Evolutionary conservation across 2,113 vertebrate species (phyloP).

Genomic region (Polypterus senegalus): DNA sequence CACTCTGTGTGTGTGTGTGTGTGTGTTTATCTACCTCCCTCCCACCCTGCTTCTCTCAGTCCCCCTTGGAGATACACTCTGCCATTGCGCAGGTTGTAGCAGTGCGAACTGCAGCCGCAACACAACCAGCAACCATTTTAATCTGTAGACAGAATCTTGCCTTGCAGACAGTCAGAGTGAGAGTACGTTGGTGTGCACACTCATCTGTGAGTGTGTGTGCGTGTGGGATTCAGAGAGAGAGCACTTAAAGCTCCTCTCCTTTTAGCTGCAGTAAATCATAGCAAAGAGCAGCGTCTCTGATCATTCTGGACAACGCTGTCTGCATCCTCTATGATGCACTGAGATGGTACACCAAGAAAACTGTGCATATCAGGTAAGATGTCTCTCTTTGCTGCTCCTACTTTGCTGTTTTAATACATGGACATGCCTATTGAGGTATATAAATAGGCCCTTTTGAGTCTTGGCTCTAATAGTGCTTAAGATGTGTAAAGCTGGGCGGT

Average conservation of each 20-base stretch:
- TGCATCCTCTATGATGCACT: constrained; percentile 65
- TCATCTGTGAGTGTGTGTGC: too few species aligned
- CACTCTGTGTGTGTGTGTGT: constrained; percentile 24
- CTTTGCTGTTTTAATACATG: constrained; percentile 8
- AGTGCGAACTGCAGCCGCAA: constrained; percentile 22
- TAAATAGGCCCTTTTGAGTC: constrained; percentile 22
- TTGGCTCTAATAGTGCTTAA: neutral
- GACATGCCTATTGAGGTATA: constrained; percentile 12
- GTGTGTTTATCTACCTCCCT: constrained; percentile 9
- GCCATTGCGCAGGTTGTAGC: constrained; percentile 46
- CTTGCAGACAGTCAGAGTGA: constrained; percentile 4
- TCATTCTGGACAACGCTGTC: constrained; percentile 26
- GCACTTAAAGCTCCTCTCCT: constrained; percentile 23
- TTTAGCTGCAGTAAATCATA: constrained; percentile 27
- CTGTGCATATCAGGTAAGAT: constrained; percentile 78
- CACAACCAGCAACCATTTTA: constrained; percentile 41
- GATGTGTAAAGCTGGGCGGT: too few species aligned
- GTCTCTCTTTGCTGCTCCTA: neutral
- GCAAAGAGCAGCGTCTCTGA: constrained; percentile 32
- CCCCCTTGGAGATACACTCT: constrained; percentile 30
- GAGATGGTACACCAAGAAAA: constrained; percentile 93
- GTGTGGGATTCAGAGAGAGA: constrained; percentile 13
- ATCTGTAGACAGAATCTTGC: constrained; percentile 40
- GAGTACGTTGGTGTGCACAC: too few species aligned
- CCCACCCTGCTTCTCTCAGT: constrained; percentile 21